Percentiles rank a stretch among this genome's conserved stretches.
Evolutionary conservation across 2,888 invertebrate species (phyloP).

Genomic region (Glyphotaelius pellucidus): DNA sequence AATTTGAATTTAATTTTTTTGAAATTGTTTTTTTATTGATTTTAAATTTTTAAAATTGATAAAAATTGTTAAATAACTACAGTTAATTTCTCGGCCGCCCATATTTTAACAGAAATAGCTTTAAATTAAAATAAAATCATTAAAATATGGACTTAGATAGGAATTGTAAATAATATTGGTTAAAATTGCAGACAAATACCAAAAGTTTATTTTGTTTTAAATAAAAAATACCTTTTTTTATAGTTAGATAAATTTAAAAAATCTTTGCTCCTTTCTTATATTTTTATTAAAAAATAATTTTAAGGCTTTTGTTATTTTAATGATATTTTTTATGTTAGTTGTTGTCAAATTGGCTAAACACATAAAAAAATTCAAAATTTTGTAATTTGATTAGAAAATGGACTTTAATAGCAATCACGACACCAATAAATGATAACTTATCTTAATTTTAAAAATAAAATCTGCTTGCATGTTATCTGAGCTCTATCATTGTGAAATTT

Average conservation of each 20-base stretch:
- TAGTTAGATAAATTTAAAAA: slow-evolving; percentile 40
- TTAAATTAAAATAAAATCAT: slow-evolving; percentile 27
- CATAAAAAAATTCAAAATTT: not conserved
- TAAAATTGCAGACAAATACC: slow-evolving; percentile 42
- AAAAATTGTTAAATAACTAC: not conserved
- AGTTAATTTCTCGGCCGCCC: slow-evolving; percentile 23
- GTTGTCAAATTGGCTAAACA: not conserved
- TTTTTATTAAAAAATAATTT: slow-evolving; percentile 13
- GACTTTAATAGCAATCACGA: no score
- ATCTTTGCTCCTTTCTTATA: slow-evolving; percentile 39
- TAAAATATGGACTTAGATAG: slow-evolving; percentile 31
- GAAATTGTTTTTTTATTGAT: not conserved
- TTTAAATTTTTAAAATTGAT: not conserved
- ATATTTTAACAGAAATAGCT: slow-evolving; percentile 41
- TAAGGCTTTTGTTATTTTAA: slow-evolving; percentile 33
- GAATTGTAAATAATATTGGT: slow-evolving; percentile 45
- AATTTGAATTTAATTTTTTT: not conserved
- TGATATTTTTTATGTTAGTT: slow-evolving; percentile 29
- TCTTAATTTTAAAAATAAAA: not conserved
- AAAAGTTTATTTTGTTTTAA: slow-evolving; percentile 42
- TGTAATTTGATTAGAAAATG: no score
- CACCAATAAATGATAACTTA: not conserved
- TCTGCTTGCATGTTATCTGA: not conserved
- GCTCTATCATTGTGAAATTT: no score
- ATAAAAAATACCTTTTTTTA: not conserved